These are phyloP conservation scores for Aradophagus sp. DNA, from an alignment of 1,140 invertebrate species.

Conservation along the genomic window DNA sequence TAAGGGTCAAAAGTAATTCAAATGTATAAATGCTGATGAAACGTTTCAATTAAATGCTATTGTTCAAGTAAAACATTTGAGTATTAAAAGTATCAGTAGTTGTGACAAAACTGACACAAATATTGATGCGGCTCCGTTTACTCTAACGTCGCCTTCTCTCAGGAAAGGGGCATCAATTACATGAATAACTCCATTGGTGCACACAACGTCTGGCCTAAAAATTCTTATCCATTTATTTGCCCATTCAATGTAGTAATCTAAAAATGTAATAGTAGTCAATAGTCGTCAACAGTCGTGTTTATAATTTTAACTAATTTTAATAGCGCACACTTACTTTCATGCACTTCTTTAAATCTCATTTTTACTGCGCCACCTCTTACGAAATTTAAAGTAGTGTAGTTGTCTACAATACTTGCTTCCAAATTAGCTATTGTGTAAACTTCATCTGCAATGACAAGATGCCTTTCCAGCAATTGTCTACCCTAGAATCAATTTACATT, in stretches of 20 bases:
- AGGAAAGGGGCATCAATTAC: slow-evolving; percentile 90
- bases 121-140: slow-evolving; percentile 74
- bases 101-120: slow-evolving; percentile 58
- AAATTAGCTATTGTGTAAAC: slow-evolving; percentile 87
- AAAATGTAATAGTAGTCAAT: neutral
- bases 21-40: no score
- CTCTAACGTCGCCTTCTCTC: slow-evolving; percentile 87
- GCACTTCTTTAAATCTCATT: slow-evolving; percentile 82
- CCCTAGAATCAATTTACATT: slow-evolving; percentile 77
- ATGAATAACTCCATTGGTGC: slow-evolving; percentile 94
- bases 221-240: slow-evolving; percentile 87
- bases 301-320: no score
- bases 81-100: slow-evolving; percentile 70
- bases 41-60: no score
- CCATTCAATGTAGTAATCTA: slow-evolving; percentile 89
- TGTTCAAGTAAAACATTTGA: slow-evolving; percentile 66
- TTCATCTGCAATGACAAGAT: slow-evolving; percentile 83
- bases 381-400: slow-evolving; percentile 80
- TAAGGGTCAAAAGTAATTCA: no score
- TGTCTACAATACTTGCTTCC: slow-evolving; percentile 78
- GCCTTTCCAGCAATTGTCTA: slow-evolving; percentile 86
- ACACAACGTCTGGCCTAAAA: slow-evolving; percentile 90
- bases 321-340: slow-evolving; percentile 86
- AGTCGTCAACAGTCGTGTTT: neutral
- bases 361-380: slow-evolving; percentile 83